These are phyloP conservation scores for Rhabdornis inornatus DNA, from an alignment of 2,113 vertebrate genomes.

Conservation along the genomic window DNA sequence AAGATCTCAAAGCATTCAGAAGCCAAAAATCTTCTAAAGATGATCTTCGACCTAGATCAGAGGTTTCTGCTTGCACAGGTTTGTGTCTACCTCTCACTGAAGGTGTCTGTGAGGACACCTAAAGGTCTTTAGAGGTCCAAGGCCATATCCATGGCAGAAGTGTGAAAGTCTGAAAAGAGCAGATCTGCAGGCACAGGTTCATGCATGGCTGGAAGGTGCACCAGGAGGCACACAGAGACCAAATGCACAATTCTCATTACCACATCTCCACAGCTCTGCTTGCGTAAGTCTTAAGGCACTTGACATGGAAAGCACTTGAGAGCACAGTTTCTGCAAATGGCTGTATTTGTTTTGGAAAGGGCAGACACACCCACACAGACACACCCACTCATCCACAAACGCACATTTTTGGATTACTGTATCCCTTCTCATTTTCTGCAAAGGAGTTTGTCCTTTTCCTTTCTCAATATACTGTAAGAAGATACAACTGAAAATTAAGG, in stretches of 20 bases:
- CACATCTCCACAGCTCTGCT: neutral
- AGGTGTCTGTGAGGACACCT: neutral
- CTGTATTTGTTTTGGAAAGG: neutral
- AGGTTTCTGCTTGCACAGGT: neutral
- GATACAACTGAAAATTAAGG: neutral
- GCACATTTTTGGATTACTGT: neutral
- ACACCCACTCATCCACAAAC: neutral
- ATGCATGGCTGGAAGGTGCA: fast-evolving
- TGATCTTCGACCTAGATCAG: neutral
- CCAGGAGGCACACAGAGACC: neutral
- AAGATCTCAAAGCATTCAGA: neutral
- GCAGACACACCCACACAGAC: neutral
- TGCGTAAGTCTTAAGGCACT: fast-evolving
- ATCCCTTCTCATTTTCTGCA: neutral
- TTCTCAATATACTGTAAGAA: neutral
- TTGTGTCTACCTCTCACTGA: neutral
- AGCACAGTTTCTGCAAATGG: neutral
- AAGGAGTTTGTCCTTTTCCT: neutral
- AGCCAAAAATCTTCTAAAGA: neutral
- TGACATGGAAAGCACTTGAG: neutral
- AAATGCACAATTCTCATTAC: neutral
- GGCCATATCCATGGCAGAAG: fast-evolving
- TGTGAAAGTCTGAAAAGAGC: neutral
- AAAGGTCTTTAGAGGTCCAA: neutral
- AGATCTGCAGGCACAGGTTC: neutral